phyloP scores from a whole-genome alignment of 2,797 vertebrate genomes.

The Pristis pectinata region DNA sequence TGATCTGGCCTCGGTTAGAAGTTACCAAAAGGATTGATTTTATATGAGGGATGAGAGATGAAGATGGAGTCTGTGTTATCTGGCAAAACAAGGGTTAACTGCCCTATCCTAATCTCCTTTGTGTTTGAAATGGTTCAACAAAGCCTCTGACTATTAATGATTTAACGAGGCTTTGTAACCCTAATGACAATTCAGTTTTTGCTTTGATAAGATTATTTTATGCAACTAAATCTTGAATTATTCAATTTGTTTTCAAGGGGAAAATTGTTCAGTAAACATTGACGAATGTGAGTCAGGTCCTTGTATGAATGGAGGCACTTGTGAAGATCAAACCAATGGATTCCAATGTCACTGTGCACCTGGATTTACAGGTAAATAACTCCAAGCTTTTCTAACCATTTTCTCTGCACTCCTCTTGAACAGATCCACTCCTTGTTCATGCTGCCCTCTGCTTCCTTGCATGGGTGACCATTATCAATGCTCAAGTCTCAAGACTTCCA shows the following conservation, averaged over 20 bases:
- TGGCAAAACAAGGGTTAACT: not conserved
- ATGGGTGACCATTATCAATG: not conserved
- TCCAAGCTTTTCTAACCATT: not conserved
- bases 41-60: not conserved
- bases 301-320: constrained; percentile 71
- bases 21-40: not conserved
- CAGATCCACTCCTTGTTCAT: not conserved
- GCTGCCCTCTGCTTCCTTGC: not conserved
- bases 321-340: constrained; percentile 67
- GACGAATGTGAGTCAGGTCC: constrained; percentile 77
- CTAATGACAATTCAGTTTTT: not conserved
- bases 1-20: not conserved
- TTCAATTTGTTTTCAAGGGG: constrained; percentile 57
- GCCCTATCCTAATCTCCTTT: not conserved
- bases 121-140: not conserved
- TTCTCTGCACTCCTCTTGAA: not conserved
- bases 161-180: not conserved
- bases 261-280: constrained; percentile 70
- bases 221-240: not conserved
- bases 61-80: not conserved
- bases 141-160: not conserved
- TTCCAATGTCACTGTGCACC: constrained; percentile 72
- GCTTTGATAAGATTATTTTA: not conserved
- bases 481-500: not conserved
- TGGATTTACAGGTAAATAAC: constrained; percentile 74